These are phyloP conservation scores for Geodia barretti DNA, from an alignment of 37 sponge, comb jelly and placozoan species.

Conservation along the genomic window DNA sequence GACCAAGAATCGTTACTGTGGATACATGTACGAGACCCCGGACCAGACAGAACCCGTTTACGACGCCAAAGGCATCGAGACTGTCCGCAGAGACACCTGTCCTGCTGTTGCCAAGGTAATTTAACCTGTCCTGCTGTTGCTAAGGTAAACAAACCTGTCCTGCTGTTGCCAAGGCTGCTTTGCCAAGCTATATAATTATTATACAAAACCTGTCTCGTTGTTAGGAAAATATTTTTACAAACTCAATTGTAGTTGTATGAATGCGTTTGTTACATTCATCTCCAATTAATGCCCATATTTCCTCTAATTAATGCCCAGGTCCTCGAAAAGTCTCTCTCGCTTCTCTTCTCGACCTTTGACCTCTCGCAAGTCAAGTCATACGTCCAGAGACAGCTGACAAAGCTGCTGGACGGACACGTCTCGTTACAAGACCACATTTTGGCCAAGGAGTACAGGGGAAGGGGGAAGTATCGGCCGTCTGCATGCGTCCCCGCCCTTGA, in stretches of 20 bases:
- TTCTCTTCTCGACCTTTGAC: constrained; percentile 79
- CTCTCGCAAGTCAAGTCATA: constrained; percentile 77
- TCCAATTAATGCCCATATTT: too few relatives aligned
- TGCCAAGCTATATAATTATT: too few relatives aligned
- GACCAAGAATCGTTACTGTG: constrained; percentile 94
- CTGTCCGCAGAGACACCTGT: constrained; percentile 93
- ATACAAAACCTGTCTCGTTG: too few relatives aligned
- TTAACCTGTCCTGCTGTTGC: too few relatives aligned
- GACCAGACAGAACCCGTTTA: constrained; percentile 83
- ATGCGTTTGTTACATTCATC: too few relatives aligned
- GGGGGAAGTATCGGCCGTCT: constrained; percentile 75
- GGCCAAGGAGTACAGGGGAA: constrained; percentile 96
- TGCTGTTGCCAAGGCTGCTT: too few relatives aligned
- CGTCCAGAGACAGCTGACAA: constrained; percentile 79
- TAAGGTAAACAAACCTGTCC: too few relatives aligned
- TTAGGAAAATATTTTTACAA: too few relatives aligned
- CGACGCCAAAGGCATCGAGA: constrained; percentile 98
- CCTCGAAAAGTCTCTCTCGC: constrained; percentile 75
- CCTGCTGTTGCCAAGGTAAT: constrained; percentile 87
- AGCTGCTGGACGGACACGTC: constrained; percentile 60
- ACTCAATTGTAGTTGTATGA: too few relatives aligned
- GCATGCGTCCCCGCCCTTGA: constrained; percentile 89
- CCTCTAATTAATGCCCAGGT: constrained; percentile 40
- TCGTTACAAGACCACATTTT: constrained; percentile 76
- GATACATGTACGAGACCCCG: constrained; percentile 80